Percentiles rank a stretch among this genome's conserved stretches.
Conservation (phyloP, 2,113 vertebrate species). For the Orcinus orca region DNA sequence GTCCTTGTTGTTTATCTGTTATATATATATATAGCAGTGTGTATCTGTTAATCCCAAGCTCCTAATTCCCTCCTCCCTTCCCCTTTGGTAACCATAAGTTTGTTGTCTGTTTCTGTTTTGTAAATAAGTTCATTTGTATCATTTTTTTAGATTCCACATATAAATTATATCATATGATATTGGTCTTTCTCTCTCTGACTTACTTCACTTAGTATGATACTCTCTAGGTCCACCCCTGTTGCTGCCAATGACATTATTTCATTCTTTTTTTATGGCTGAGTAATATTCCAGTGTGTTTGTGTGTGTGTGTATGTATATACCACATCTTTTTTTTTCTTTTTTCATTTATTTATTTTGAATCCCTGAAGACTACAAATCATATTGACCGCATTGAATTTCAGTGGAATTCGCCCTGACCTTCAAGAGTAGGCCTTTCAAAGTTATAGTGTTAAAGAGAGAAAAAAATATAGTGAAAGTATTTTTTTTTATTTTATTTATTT, state of each 20-base stretch:
- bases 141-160: too few relatives aligned
- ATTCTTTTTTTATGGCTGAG: background rate
- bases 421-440: background rate
- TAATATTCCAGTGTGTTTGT: background rate
- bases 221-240: background rate
- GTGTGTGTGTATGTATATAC: background rate
- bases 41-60: too few relatives aligned
- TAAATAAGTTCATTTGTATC: too few relatives aligned
- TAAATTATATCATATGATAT: too few relatives aligned
- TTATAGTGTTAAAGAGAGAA: background rate
- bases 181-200: too few relatives aligned
- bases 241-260: background rate
- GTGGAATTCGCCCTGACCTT: background rate
- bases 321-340: background rate
- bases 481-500: too few relatives aligned
- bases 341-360: slow-evolving; percentile 3
- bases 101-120: too few relatives aligned
- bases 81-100: too few relatives aligned
- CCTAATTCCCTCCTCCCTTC: too few relatives aligned
- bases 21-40: too few relatives aligned
- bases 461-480: background rate
- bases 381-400: background rate
- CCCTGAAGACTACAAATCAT: background rate
- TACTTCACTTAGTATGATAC: too few relatives aligned
- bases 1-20: too few relatives aligned